A percentile compares a stretch with the other conserved stretches of the same genome.
phyloP scores from a whole-genome alignment of 2,113 vertebrate species.

The Meles meles region DNA sequence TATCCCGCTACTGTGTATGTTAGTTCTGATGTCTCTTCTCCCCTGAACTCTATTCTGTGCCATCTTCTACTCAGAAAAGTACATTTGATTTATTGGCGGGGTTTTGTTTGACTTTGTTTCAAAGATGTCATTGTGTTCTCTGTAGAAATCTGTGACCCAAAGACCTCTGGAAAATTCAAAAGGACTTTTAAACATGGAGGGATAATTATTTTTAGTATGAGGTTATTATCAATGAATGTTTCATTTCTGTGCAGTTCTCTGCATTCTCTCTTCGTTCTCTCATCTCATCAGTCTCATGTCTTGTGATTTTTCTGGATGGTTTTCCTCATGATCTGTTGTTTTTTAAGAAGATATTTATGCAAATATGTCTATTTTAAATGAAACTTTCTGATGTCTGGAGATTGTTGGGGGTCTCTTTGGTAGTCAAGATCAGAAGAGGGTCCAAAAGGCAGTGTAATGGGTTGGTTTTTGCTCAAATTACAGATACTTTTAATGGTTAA shows the following conservation, averaged over 20 bases:
- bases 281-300: neutral
- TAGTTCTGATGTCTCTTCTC: neutral
- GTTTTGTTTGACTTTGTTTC: conserved; percentile 24
- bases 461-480: neutral
- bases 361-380: neutral
- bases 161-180: neutral
- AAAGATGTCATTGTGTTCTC: neutral
- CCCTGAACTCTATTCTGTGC: neutral
- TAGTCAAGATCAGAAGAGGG: neutral
- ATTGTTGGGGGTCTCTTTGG: neutral
- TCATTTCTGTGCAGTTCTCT: neutral
- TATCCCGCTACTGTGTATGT: neutral
- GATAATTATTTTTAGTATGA: neutral
- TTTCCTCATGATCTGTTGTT: neutral
- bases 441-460: neutral
- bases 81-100: neutral
- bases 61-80: neutral
- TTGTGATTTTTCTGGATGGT: neutral
- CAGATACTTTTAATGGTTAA: neutral
- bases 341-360: conserved; percentile 1
- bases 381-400: neutral
- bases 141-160: conserved; percentile 12
- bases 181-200: neutral
- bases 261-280: neutral
- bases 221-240: neutral